Evolutionary conservation across 2,797 vertebrate species (phyloP).

Genomic region (Gambusia yucatana): DNA sequence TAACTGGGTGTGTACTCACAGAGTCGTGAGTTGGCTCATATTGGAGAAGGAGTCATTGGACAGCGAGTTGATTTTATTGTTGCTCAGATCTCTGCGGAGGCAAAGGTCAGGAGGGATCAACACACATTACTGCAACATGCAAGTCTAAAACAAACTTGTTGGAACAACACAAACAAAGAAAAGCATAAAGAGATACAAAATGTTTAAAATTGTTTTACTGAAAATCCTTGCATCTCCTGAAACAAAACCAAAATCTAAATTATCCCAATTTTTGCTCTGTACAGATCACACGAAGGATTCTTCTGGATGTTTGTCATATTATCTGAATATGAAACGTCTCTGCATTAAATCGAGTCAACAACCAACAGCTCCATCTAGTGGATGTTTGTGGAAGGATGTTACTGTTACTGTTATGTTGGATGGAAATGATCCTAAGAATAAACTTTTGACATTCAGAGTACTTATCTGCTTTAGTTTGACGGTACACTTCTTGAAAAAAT

Average conservation of each 20-base stretch:
- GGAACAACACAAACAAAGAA: background rate
- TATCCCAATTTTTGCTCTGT: background rate
- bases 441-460: too few relatives aligned
- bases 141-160: background rate
- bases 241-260: background rate
- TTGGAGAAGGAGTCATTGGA: constrained; percentile 95
- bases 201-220: background rate
- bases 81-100: constrained; percentile 92
- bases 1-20: constrained; percentile 83
- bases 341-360: background rate
- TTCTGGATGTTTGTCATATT: background rate
- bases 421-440: background rate
- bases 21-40: constrained; percentile 97
- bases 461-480: background rate
- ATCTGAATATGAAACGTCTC: background rate
- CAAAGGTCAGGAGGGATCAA: constrained; percentile 47
- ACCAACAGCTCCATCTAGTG: constrained; percentile 65
- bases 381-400: background rate
- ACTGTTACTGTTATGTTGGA: too few relatives aligned
- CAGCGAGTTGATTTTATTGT: constrained; percentile 95
- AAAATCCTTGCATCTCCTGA: too few relatives aligned
- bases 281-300: background rate
- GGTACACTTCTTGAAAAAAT: background rate
- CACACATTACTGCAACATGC: constrained; percentile 15
- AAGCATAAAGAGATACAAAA: background rate